phyloP scores from a whole-genome alignment of 2,113 vertebrate genomes.

The Solea solea region DNA sequence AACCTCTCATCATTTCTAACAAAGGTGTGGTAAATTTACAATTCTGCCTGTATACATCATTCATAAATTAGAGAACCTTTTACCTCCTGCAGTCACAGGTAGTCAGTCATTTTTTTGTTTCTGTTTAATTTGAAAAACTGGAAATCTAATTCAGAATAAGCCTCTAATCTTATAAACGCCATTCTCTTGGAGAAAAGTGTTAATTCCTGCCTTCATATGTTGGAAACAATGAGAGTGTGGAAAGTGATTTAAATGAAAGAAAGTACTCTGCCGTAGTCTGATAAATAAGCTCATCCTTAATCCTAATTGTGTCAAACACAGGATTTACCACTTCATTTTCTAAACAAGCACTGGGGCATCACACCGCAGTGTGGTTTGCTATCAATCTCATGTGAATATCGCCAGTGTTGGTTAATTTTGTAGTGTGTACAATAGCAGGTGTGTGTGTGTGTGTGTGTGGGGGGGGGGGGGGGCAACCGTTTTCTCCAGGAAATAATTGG shows the following conservation, averaged over 20 bases:
- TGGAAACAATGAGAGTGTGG: slow-evolving; percentile 61
- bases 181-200: slow-evolving; percentile 65
- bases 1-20: slow-evolving; percentile 43
- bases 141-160: slow-evolving; percentile 57
- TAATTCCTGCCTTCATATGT: slow-evolving; percentile 41
- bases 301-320: slow-evolving; percentile 75
- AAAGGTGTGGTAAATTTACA: slow-evolving; percentile 51
- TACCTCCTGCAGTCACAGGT: slow-evolving; percentile 28
- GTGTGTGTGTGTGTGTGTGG: too few relatives aligned
- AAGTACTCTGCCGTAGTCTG: slow-evolving; percentile 59
- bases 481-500: slow-evolving; percentile 54
- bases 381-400: slow-evolving; percentile 60
- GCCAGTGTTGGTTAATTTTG: slow-evolving; percentile 48
- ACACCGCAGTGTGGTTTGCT: slow-evolving; percentile 34
- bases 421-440: slow-evolving; percentile 48
- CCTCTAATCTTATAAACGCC: slow-evolving; percentile 69
- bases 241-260: slow-evolving; percentile 63
- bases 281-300: slow-evolving; percentile 73
- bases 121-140: slow-evolving; percentile 56
- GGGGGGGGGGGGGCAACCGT: too few relatives aligned
- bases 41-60: slow-evolving; percentile 46
- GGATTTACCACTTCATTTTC: slow-evolving; percentile 71
- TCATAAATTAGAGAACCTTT: slow-evolving; percentile 57
- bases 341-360: slow-evolving; percentile 56
- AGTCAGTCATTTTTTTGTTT: slow-evolving; percentile 11